These are phyloP conservation scores for Petrocephalus schoutedeni DNA, from an alignment of 2,797 vertebrate species.

Conservation along the genomic window DNA sequence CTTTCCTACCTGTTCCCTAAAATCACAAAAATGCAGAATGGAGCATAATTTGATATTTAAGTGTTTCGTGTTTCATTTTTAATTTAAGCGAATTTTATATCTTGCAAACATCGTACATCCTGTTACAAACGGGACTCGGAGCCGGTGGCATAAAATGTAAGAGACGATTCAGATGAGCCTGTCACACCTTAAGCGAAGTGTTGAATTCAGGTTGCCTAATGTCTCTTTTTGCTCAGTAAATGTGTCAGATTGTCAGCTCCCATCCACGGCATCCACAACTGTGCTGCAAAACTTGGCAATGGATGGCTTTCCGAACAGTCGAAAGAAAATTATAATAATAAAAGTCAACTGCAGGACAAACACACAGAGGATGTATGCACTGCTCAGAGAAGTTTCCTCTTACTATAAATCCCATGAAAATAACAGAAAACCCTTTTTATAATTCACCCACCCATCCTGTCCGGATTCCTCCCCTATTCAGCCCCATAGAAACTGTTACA, in stretches of 20 bases:
- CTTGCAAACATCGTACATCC: neutral
- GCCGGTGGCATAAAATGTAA: neutral
- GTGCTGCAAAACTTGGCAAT: neutral
- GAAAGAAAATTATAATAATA: neutral
- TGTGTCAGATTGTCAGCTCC: neutral
- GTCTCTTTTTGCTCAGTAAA: neutral
- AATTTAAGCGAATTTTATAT: neutral
- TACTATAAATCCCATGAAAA: neutral
- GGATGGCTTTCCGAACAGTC: neutral
- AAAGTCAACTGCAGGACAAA: neutral
- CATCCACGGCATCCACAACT: neutral
- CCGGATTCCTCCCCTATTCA: neutral
- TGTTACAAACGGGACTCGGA: neutral
- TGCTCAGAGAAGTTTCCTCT: neutral
- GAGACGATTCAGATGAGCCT: neutral
- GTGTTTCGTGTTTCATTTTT: neutral
- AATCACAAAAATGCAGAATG: too few relatives aligned
- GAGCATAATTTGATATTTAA: neutral
- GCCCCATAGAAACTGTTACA: slow-evolving; percentile 33
- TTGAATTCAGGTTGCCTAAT: neutral
- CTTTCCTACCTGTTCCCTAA: too few relatives aligned
- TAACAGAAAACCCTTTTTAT: neutral
- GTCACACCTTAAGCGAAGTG: neutral
- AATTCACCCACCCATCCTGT: neutral
- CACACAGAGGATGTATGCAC: neutral